Base-by-base conservation (phyloP, 2,888 invertebrate species). In the Steromphala cineraria region DNA sequence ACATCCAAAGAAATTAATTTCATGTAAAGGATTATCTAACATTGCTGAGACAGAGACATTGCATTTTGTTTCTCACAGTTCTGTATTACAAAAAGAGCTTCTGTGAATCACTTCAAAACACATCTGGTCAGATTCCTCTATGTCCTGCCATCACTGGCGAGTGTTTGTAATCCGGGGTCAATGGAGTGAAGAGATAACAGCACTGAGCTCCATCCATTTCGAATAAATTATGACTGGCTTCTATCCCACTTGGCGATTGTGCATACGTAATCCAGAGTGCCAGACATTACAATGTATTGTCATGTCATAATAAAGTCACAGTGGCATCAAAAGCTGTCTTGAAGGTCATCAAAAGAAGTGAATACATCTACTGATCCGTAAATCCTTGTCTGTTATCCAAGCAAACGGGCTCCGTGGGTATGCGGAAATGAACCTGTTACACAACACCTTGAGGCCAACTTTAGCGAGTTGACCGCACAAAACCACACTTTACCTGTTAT, bases 341-440 rank as follows among this genome's bases (percentile, higher is more conserved):
- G 62, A 62, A 62, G 62, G 62, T 62, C 62, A 62, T 62, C 62
- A 62, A 28, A 62, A 62, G 46, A 21, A 28, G 62, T 62, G 28
- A 28, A 62, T 62, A 24, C 24, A 62, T 28, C 62, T 62, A n/a
- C 62, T 62, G 62, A 28, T 24, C 62, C 62, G 62, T 62, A 28
- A 62, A 62, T 62, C 62, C 62, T 62, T 17, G 62, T 21, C 28
- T 24, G 62, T 62, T 13, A 62, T 24, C 62, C 17, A 28, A 24
- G 62, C 28, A 62, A 62, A 28, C 15, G 24, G 62, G 28, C 13
- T 62, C 62, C 62, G 24, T 62, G 28, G 62, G 62, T 17, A 62
- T 62, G 62, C 62, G 62, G 62, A 62, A 62, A 62, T 62, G 62
- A 62, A 62, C 62, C 62, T 62, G 62, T 62, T 24, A 62, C 62